Conservation (phyloP, 1,140 invertebrate genomes). For the Drosophila malerkotliana region DNA sequence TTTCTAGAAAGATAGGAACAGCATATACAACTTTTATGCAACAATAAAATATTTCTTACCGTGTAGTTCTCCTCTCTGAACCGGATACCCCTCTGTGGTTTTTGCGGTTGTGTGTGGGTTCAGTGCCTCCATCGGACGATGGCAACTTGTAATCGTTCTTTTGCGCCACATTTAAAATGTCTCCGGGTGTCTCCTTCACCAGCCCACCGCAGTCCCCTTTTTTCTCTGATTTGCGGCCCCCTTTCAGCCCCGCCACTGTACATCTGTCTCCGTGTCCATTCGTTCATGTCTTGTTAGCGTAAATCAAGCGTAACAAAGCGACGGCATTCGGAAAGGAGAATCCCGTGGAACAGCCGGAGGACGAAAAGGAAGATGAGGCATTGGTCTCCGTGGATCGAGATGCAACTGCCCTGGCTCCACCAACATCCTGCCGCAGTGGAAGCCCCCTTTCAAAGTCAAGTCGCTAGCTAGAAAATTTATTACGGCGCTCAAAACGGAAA, state of each 20-base stretch:
- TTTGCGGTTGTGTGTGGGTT: slow-evolving; percentile 53
- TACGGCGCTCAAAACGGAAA: slow-evolving; percentile 70
- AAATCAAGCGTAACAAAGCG: slow-evolving; percentile 82
- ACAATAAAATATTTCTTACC: background rate
- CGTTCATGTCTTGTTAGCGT: slow-evolving; percentile 81
- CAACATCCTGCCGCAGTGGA: slow-evolving; percentile 2
- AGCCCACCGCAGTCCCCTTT: slow-evolving; percentile 1
- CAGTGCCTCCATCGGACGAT: slow-evolving; percentile 60
- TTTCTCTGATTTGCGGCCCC: background rate
- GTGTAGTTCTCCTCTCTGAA: background rate
- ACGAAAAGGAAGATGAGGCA: slow-evolving; percentile 42
- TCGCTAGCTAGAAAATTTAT: slow-evolving; percentile 70
- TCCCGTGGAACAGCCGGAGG: slow-evolving; percentile 7
- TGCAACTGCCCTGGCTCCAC: slow-evolving; percentile 5
- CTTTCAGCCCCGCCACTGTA: slow-evolving; percentile 27
- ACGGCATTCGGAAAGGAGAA: slow-evolving; percentile 49
- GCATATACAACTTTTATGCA: background rate
- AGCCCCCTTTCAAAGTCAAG: slow-evolving; percentile 47
- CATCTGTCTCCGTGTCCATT: slow-evolving; percentile 69
- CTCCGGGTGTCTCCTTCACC: slow-evolving; percentile 64
- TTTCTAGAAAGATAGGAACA: background rate
- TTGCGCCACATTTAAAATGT: slow-evolving; percentile 82
- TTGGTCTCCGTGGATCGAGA: slow-evolving; percentile 33
- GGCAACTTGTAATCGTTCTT: slow-evolving; percentile 80
- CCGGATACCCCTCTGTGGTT: slow-evolving; percentile 53